phyloP scores from a whole-genome alignment of 2,888 invertebrate species.

The Aleiodes leptofemur region DNA sequence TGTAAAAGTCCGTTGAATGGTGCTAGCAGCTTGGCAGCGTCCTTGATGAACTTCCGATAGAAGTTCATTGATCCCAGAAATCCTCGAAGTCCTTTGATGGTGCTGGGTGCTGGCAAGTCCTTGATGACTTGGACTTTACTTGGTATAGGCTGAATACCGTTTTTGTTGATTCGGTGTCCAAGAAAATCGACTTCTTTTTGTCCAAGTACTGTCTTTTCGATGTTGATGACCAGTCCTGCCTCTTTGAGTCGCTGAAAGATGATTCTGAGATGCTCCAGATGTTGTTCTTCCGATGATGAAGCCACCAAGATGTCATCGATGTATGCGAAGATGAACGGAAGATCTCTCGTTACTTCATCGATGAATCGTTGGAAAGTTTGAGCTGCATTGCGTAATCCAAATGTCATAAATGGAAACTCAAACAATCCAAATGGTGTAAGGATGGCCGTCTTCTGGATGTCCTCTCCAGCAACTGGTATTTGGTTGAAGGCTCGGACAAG shows the following conservation, averaged over 20 bases:
- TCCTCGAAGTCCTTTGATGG: neutral
- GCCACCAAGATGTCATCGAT: neutral
- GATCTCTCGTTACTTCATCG: neutral
- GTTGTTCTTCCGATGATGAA: neutral
- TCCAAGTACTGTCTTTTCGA: neutral
- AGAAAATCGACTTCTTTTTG: neutral
- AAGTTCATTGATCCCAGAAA: slow-evolving; percentile 8
- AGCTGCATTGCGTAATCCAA: slow-evolving; percentile 69
- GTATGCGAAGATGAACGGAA: neutral
- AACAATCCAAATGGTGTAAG: slow-evolving; percentile 29
- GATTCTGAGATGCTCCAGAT: neutral
- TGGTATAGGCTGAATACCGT: neutral
- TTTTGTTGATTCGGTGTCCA: neutral
- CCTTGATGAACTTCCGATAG: neutral
- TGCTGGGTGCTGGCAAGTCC: slow-evolving; percentile 1
- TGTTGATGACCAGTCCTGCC: neutral
- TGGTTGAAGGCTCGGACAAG: neutral
- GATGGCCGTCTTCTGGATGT: slow-evolving; percentile 23
- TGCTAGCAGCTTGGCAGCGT: neutral
- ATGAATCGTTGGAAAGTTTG: slow-evolving; percentile 7
- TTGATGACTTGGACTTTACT: neutral
- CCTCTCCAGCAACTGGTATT: neutral
- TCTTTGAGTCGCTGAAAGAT: neutral
- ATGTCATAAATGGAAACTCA: slow-evolving; percentile 65
- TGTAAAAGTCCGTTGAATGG: neutral